phyloP scores from a whole-genome alignment of 2,888 invertebrate genomes.

The Eristalis pertinax region DNA sequence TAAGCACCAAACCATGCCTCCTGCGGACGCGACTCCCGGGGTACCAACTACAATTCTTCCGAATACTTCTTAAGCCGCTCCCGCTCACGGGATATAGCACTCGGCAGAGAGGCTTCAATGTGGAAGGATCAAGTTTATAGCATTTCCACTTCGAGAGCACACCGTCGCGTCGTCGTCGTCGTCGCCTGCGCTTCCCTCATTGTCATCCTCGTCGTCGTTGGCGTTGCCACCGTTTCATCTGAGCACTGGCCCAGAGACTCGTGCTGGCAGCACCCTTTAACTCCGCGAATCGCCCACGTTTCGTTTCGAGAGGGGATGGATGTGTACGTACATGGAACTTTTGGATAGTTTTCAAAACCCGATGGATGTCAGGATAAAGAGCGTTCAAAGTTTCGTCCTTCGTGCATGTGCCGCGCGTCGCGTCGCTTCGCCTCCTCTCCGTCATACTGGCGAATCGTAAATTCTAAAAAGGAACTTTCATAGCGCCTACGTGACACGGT shows the following conservation, averaged over 20 bases:
- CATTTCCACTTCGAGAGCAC: neutral
- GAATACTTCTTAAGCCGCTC: slow-evolving; percentile 42
- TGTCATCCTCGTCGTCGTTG: neutral
- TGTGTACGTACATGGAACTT: slow-evolving; percentile 4
- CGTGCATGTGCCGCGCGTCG: neutral
- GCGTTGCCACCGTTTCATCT: neutral
- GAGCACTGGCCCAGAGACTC: neutral
- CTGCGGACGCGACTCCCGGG: slow-evolving; percentile 24
- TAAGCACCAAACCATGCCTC: slow-evolving; percentile 9
- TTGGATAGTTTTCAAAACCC: slow-evolving; percentile 34
- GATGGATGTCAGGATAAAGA: slow-evolving; percentile 58
- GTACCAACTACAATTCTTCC: slow-evolving; percentile 39
- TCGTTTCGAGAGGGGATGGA: neutral
- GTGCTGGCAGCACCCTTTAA: slow-evolving; percentile 6
- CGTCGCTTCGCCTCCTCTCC: slow-evolving; percentile 1
- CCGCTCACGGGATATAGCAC: neutral
- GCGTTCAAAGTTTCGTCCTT: slow-evolving; percentile 46
- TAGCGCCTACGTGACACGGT: slow-evolving; percentile 61
- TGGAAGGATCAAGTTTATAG: neutral
- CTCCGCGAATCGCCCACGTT: neutral
- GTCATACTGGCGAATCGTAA: slow-evolving; percentile 51
- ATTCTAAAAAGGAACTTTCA: slow-evolving; percentile 60
- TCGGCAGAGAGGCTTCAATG: neutral
- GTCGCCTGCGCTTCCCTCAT: neutral
- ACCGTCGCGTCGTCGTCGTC: neutral